Evolutionary conservation across 2,113 vertebrate genomes (phyloP), one percentile per base, ranked within the genome.

Genomic region (Eulacestoma nigropectus): DNA sequence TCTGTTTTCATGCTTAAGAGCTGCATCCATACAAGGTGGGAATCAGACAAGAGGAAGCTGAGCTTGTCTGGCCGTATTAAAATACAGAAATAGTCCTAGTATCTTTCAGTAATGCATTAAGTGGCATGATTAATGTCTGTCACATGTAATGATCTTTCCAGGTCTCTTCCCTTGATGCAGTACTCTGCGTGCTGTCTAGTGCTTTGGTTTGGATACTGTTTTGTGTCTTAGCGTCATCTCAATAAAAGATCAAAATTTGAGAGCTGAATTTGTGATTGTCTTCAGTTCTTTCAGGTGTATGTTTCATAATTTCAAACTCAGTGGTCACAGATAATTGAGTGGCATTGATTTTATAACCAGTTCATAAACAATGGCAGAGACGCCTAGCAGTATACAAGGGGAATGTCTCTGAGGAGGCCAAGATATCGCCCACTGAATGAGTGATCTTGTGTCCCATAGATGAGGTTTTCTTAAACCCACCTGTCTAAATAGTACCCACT

Each of bases 71-170:
- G 42, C 86, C 49, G 9, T 55, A 64, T 80, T 94, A 78, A 90
- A 90, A 85, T 93, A 86, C 90, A 94, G 55, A 95, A 92, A 83
- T 89, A 96, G 90, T 80, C 37, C 50, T 39, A 27, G 20, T 92
- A 63, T 83, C 74, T 87, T 85, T 72, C 46, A 80, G 75, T 87
- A 91, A 55, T 59, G 57, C 53, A 59, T 85, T 83, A 94, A 91
- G 93, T 79, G 67, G 47, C 30, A 7, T 55, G 74, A 93, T 81
- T 94, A 79, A 93, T 57, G 30, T 68, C 69, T 82, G 63, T 55
- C 50, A 59, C 39, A 2, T 89, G 65, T 65, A 85, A 78, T 73
- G n/a, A 33, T 85, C 19, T 93, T 85, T 96, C 52, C 52, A 62
- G 30, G 50, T 63, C 59, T 88, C 33, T 50, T 83, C 50, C 19